Evolutionary conservation across 2,888 invertebrate genomes (phyloP), one percentile per base, ranked within the genome.

Genomic region (Sphaeridia pumilis): DNA sequence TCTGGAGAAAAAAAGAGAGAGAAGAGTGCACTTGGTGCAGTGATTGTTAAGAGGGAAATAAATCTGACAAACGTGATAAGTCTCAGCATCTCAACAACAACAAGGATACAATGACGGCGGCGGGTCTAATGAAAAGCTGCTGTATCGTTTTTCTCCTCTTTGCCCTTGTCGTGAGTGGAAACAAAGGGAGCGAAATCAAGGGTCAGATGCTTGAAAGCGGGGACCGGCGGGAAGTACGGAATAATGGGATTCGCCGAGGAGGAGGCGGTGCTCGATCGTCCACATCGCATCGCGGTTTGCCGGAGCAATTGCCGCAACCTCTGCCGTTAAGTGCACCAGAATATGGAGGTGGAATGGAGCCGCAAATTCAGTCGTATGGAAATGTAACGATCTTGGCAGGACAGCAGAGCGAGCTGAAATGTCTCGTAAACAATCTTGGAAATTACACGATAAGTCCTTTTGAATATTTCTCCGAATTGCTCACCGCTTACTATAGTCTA

Each of bases 371-470:
- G 22, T 51, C 54, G 20, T 42, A 36, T 22, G 57, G 54, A 20
- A 55, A 57, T 46, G 57, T 65, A 52, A 65, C 64, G 4, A 61
- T 65, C 1, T 54, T 65, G 4, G 63, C 62, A 21, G 64, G 64
- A 22, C 61, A 63, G 53, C 55, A 61, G 22, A 61, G 64, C 34
- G 63, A 65, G 46, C 62, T 65, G 53, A 60, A 58, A 52, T 65
- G 64, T 48, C 57, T 56, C 42, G 61, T 63, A 45, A 57, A 51
- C 38, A 65, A 65, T 55, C 59, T 63, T 28, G 58, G 54, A 45
- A 65, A 65, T 56, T 58, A 65, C 55, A 61, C 64, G 26, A 63
- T 65, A 58, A 65, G 60, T 45, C n/a, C n/a, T n/a, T n/a, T n/a
- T n/a, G n/a, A n/a, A n/a, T n/a, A n/a, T n/a, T n/a, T n/a, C n/a